These are phyloP conservation scores for Lapara coniferarum DNA, from an alignment of 2,888 invertebrate species.

Conservation along the genomic window DNA sequence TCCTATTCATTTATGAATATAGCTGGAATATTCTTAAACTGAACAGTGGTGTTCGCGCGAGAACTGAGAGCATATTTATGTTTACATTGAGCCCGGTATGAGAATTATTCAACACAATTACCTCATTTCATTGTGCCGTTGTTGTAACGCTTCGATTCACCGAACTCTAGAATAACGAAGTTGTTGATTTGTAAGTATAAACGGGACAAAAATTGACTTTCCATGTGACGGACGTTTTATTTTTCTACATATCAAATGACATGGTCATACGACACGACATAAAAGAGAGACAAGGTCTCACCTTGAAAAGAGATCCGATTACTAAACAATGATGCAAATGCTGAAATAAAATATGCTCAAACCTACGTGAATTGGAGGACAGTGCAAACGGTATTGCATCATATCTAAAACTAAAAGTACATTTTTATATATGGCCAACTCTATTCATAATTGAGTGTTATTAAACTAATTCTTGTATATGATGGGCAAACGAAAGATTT, in stretches of 20 bases:
- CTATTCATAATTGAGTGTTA: too few species aligned
- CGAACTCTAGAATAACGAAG: slow-evolving; percentile 13
- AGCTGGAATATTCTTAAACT: slow-evolving; percentile 9
- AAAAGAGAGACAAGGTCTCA: background rate
- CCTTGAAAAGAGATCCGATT: slow-evolving; percentile 19
- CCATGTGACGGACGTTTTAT: slow-evolving; percentile 11
- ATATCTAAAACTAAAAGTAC: background rate
- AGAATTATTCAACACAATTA: slow-evolving; percentile 49
- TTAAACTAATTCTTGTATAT: too few species aligned
- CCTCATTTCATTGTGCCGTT: slow-evolving; percentile 57
- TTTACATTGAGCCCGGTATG: slow-evolving; percentile 44
- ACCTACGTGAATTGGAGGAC: slow-evolving; percentile 32
- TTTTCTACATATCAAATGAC: slow-evolving; percentile 18
- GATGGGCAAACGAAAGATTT: too few species aligned
- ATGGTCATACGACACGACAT: background rate
- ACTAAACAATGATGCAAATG: background rate
- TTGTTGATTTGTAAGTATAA: slow-evolving; percentile 13
- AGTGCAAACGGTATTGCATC: background rate
- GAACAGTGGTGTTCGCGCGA: slow-evolving; percentile 4
- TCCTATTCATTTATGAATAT: slow-evolving; percentile 35
- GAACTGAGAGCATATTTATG: slow-evolving; percentile 37
- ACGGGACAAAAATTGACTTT: slow-evolving; percentile 6
- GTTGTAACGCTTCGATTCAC: slow-evolving; percentile 22
- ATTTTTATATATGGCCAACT: too few species aligned
- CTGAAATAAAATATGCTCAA: slow-evolving; percentile 5